Percentiles rank a stretch among this genome's conserved stretches.
phyloP scores from a whole-genome alignment of 37 sponge, comb jelly and placozoan species.

The Tethya wilhelma region DNA sequence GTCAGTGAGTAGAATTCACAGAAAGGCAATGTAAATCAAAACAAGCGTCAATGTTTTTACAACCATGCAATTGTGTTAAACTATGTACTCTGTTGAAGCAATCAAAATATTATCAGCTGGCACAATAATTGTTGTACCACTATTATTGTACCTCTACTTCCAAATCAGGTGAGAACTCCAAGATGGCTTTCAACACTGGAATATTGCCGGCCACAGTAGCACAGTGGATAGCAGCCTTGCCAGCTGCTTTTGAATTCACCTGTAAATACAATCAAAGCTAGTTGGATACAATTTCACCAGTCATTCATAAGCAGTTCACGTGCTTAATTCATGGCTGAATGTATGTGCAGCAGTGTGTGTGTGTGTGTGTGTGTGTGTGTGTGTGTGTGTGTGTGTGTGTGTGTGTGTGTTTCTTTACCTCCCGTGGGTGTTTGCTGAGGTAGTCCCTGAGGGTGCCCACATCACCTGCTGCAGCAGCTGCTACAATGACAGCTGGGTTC shows the following conservation, averaged over 20 bases:
- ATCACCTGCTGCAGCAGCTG: slow-evolving; percentile 75
- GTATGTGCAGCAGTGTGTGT: not conserved
- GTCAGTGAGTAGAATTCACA: too few relatives aligned
- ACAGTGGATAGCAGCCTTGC: slow-evolving; percentile 84
- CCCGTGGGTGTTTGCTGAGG: slow-evolving; percentile 50
- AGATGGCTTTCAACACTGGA: slow-evolving; percentile 48
- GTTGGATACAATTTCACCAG: not conserved
- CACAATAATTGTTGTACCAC: too few relatives aligned
- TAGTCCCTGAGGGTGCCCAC: slow-evolving; percentile 35
- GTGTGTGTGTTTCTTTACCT: slow-evolving; percentile 25
- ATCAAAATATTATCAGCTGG: too few relatives aligned
- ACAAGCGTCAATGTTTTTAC: too few relatives aligned
- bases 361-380: not conserved
- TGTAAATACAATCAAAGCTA: slow-evolving; percentile 13
- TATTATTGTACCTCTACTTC: slow-evolving; percentile 66
- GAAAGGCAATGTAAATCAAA: too few relatives aligned
- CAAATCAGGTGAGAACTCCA: slow-evolving; percentile 72
- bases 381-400: not conserved
- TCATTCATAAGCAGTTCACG: not conserved
- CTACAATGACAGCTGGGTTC: slow-evolving; percentile 66
- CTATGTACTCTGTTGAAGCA: too few relatives aligned
- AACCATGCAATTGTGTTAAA: too few relatives aligned
- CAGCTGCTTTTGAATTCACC: slow-evolving; percentile 79
- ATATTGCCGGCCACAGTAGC: slow-evolving; percentile 68
- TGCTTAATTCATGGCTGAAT: too few relatives aligned